These are phyloP conservation scores for Drosophila quinaria DNA, from an alignment of 2,888 invertebrate genomes.

Conservation along the genomic window DNA sequence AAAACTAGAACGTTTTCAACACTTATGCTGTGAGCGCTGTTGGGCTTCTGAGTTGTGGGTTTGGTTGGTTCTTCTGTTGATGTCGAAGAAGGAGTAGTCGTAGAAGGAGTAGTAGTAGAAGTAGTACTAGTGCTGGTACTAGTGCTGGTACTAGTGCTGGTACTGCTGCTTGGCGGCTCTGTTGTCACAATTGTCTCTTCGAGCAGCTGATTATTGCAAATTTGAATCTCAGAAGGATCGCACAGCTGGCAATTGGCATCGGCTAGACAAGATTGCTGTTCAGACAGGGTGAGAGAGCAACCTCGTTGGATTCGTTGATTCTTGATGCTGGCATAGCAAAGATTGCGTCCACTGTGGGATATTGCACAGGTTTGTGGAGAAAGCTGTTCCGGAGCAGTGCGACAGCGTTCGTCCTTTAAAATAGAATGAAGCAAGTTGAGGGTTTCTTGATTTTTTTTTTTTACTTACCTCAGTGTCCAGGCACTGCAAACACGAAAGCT, in stretches of 20 bases:
- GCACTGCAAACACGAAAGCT: constrained; percentile 71
- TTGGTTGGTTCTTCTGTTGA: constrained; percentile 21
- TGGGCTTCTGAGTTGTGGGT: constrained; percentile 24
- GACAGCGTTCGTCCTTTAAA: constrained; percentile 41
- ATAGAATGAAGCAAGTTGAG: not conserved
- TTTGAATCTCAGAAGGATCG: constrained; percentile 44
- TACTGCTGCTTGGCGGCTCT: constrained; percentile 16
- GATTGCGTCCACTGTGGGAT: constrained; percentile 56
- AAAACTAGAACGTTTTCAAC: constrained; percentile 28
- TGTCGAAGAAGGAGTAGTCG: constrained; percentile 15
- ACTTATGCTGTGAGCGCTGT: constrained; percentile 26
- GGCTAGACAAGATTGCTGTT: constrained; percentile 48
- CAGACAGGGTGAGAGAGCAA: constrained; percentile 45
- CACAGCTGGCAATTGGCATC: constrained; percentile 58
- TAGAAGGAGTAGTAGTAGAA: constrained; percentile 8
- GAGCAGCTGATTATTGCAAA: constrained; percentile 50
- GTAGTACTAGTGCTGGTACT: not conserved
- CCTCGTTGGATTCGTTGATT: constrained; percentile 42
- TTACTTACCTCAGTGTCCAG: constrained; percentile 59
- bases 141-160: not conserved
- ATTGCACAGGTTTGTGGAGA: constrained; percentile 39
- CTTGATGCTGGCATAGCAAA: constrained; percentile 51
- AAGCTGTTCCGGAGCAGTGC: constrained; percentile 35
- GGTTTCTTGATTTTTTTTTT: too few relatives aligned
- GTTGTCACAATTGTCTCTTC: constrained; percentile 21